Evolutionary conservation across 2,797 vertebrate genomes (phyloP), one percentile per base, ranked within the genome.

Genomic region (Alcedo atthis): DNA sequence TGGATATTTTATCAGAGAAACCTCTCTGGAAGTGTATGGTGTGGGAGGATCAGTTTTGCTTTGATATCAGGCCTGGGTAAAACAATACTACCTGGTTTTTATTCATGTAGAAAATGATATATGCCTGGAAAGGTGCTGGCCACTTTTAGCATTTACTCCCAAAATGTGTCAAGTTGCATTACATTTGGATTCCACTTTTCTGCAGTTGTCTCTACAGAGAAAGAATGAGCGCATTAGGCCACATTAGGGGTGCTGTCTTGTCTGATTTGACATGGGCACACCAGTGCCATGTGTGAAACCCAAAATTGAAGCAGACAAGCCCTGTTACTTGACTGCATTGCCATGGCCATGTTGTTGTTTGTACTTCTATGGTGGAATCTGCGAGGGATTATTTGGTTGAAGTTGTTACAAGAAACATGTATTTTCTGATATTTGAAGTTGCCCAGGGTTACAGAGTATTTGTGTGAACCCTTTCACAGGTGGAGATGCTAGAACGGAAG

Each of bases 401-500:
- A 33, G 26, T 17, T 30, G 2, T 45, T 55, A 15, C 1, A 26
- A 51, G 43, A 35, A 12, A 5, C 5, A 8, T 17, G 15, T 22
- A 28, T 30, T 15, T 40, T 21, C 2, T 59, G 35, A 7, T 43
- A 4, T 48, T n/a, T 30, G 18, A 15, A 49, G 33, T 25, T 17
- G 13, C 30, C 4, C 28, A 9, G 3, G 70, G 66, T 67, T 43
- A 53, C 43, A 22, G 49, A 83, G 25, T 74, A 28, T 4, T 10
- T 62, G 73, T 96, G 78, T 83, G 93, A 59, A 19, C 30, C 22
- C 35, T 73, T 67, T 45, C 32, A 10, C 94, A 99, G 99, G 99
- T 99, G 98, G 99, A 99, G 97, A 99, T 99, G 99, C 98, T 99
- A 96, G 99, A 99, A 97, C 98, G 99, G 84, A 99, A 99, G 97